Percentiles rank a stretch among this genome's conserved stretches.
Conservation (phyloP, 2,113 vertebrate genomes). For the Pangasianodon hypophthalmus region DNA sequence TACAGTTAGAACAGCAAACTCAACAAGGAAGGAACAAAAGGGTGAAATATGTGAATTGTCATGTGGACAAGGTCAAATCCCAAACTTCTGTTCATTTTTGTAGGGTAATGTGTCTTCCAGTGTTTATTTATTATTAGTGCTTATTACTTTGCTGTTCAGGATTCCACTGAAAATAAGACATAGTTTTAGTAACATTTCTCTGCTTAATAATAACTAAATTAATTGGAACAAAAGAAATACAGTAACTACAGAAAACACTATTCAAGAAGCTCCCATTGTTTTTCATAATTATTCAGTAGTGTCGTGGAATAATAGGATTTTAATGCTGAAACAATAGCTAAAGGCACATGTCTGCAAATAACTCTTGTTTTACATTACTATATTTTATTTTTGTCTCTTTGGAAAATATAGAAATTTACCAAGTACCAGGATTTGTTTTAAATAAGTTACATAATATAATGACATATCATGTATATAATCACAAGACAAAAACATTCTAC, state of each 20-base stretch:
- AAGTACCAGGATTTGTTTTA: too few relatives aligned
- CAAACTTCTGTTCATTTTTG: too few relatives aligned
- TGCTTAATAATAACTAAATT: background rate
- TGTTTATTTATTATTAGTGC: too few relatives aligned
- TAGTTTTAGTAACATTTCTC: background rate
- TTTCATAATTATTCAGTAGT: background rate
- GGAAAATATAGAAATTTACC: background rate
- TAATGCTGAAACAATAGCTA: background rate
- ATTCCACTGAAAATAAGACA: background rate
- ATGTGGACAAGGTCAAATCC: too few relatives aligned
- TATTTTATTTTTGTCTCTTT: background rate
- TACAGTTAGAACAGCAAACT: background rate
- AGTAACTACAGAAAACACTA: too few relatives aligned
- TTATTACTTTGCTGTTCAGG: background rate
- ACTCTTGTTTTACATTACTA: background rate
- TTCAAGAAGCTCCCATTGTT: background rate
- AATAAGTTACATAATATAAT: background rate
- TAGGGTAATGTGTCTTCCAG: too few relatives aligned
- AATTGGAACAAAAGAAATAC: background rate
- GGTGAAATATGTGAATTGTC: too few relatives aligned
- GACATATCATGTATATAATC: background rate
- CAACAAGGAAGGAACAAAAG: too few relatives aligned
- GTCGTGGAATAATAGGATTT: background rate
- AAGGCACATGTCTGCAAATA: background rate
- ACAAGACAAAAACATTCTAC: background rate